Conservation (phyloP, 2,113 vertebrate species). For the Xiphophorus maculatus region DNA sequence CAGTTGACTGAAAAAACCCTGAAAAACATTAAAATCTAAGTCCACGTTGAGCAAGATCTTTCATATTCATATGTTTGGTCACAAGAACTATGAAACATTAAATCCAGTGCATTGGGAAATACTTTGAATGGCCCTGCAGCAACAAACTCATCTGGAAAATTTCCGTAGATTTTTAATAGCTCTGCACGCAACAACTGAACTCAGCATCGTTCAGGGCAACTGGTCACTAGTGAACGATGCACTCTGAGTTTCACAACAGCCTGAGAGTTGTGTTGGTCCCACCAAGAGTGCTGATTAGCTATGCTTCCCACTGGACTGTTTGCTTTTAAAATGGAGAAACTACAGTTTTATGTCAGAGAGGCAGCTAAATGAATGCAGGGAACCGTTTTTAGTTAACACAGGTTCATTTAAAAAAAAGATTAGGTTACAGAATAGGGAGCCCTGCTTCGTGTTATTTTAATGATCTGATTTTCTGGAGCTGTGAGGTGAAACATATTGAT, state of each 20-base stretch:
- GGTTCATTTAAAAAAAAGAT: too few species aligned
- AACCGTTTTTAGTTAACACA: too few species aligned
- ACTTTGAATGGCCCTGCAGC: neutral
- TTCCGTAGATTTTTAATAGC: neutral
- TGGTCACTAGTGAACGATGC: neutral
- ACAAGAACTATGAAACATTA: neutral
- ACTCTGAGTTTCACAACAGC: neutral
- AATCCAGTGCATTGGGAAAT: neutral
- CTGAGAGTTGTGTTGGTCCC: neutral
- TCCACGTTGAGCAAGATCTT: neutral
- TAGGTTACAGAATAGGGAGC: too few species aligned
- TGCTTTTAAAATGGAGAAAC: neutral
- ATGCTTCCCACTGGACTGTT: neutral
- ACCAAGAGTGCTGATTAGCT: neutral
- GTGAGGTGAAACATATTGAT: too few species aligned
- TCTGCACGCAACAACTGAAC: neutral
- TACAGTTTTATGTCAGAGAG: neutral
- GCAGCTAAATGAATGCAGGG: too few species aligned
- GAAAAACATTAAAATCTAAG: neutral
- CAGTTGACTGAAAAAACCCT: too few species aligned
- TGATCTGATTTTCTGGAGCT: too few species aligned
- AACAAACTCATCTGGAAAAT: too few species aligned
- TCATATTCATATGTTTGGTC: too few species aligned
- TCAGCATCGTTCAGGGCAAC: neutral
- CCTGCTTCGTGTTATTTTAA: too few species aligned